phyloP scores from a whole-genome alignment of 2,888 invertebrate genomes.

The Acanthopleura granulata region DNA sequence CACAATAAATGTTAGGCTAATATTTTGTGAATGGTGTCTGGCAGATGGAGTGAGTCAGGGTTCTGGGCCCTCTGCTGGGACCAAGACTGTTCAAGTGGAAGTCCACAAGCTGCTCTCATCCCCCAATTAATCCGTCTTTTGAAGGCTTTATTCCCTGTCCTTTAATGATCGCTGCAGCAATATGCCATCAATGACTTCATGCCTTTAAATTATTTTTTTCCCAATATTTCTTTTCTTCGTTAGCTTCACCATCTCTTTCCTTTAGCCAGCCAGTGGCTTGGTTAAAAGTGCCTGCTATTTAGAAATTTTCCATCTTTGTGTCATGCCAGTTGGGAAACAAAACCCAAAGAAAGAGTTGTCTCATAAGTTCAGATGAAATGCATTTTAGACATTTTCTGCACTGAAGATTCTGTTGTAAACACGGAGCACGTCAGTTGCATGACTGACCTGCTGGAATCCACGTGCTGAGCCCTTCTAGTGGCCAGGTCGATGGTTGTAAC shows the following conservation, averaged over 20 bases:
- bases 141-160: background rate
- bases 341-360: no score
- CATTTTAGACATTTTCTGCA: no score
- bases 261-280: background rate
- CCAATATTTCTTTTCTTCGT: background rate
- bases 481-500: no score
- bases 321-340: no score
- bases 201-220: background rate
- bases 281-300: no score
- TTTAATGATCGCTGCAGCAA: slow-evolving; percentile 3
- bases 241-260: background rate
- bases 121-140: slow-evolving; percentile 4
- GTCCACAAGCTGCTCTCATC: slow-evolving; percentile 12
- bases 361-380: no score
- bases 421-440: no score
- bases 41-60: slow-evolving; percentile 19
- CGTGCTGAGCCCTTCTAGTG: no score
- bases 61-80: slow-evolving; percentile 14
- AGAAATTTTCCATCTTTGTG: no score
- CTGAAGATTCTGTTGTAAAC: no score
- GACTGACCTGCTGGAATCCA: no score
- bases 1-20: slow-evolving; percentile 15
- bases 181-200: background rate
- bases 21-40: background rate
- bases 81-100: background rate